Base-by-base conservation (phyloP, 2,113 vertebrate genomes). In the Phalacrocorax carbo region DNA sequence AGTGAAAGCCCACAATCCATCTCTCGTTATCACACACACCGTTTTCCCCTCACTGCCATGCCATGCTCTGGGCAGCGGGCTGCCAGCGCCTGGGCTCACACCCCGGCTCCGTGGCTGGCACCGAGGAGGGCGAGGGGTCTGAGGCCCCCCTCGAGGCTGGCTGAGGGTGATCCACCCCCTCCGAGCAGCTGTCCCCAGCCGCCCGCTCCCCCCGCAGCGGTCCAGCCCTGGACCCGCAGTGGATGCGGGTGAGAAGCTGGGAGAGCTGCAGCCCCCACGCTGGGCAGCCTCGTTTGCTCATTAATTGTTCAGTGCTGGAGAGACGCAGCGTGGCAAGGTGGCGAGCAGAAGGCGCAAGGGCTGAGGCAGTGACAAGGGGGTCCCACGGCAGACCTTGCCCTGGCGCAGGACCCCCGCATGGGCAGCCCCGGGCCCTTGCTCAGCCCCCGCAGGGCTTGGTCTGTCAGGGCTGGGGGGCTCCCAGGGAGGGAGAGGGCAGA, bases 51-150 rank as follows among this genome's bases (percentile, higher is more conserved):
- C 1, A 0, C 62, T 4, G 9, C 51, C 40, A 14, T 7, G 1
- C 81, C 46, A 5, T 7, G 68, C 3, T 64, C 44, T 15, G 29
- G 29, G 60, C 54, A 51, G 57, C 32, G 1, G 32, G 36, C n/a
- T 51, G 26, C 51, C 38, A 16, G 26, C 2, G 6, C 52, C 36
- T 0, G 0, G 38, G 52, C 52, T 84, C 69, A 11, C 21, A 13
- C 19, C 32, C 68, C 8, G 2, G 57, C 40, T 77, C 52, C 0
- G 0, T 7, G 54, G 29, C 16, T 9, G 2, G n/a, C 15, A 29
- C 42, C 3, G 2, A 22, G 42, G 32, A 26, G 21, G 10, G 30
- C 1, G 16, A 78, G 36, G 36, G 64, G 7, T 49, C 23, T 14
- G 46, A 42, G 36, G 20, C 7, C 30, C 52, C 52, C 7, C 1